Percentiles rank a stretch among this genome's conserved stretches.
Evolutionary conservation across 2,888 invertebrate species (phyloP).

Genomic region (Aelia acuminata): DNA sequence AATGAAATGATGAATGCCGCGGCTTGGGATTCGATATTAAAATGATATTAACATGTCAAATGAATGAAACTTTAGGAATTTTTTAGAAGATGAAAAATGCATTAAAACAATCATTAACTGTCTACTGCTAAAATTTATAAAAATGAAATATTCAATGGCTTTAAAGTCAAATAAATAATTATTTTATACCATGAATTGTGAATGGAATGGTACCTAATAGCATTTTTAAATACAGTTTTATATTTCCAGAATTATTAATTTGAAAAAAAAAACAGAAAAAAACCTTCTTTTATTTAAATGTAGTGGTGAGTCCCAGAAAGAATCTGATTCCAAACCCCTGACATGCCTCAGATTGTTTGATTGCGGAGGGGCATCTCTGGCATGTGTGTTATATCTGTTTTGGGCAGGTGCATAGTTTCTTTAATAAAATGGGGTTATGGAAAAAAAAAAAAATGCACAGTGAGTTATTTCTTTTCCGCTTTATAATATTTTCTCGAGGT

Average conservation of each 20-base stretch:
- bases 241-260: too few species aligned
- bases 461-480: too few species aligned
- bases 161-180: too few species aligned
- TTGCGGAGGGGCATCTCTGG: not conserved
- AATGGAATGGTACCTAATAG: too few species aligned
- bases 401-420: not conserved
- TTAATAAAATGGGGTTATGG: not conserved
- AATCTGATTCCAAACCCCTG: not conserved
- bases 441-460: not conserved
- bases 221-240: too few species aligned
- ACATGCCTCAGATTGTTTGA: constrained; percentile 12
- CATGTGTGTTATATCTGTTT: constrained; percentile 10
- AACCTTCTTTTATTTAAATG: constrained; percentile 7
- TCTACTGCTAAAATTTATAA: not conserved
- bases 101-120: not conserved
- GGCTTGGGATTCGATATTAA: not conserved
- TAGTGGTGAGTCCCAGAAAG: not conserved
- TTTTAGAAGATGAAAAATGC: too few species aligned
- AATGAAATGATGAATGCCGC: not conserved
- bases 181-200: too few species aligned
- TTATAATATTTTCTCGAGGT: too few species aligned
- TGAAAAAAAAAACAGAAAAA: too few species aligned
- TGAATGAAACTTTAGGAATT: not conserved
- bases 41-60: not conserved
- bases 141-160: too few species aligned